These are phyloP conservation scores for Sarcophaga subvicina DNA, from an alignment of 2,888 invertebrate genomes.

Conservation along the genomic window DNA sequence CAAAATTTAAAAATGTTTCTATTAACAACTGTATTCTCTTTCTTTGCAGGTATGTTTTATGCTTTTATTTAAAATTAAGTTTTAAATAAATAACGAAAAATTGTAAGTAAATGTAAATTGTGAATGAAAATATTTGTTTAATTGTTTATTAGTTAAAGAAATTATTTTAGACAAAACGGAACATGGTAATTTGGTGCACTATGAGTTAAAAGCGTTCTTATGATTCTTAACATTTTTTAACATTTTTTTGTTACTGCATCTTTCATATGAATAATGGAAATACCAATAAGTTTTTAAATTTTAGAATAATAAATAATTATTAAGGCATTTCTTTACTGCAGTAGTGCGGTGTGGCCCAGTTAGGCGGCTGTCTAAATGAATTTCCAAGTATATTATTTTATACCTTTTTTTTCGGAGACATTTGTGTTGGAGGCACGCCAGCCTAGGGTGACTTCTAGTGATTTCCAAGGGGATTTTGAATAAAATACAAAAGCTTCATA, in stretches of 20 bases:
- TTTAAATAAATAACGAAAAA: not conserved
- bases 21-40: conserved; percentile 23
- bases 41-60: conserved; percentile 54
- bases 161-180: not conserved
- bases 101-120: not conserved
- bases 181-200: not conserved
- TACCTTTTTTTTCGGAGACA: too few species aligned
- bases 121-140: not conserved
- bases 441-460: too few species aligned
- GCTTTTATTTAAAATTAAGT: not conserved
- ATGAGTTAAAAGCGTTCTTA: not conserved
- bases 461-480: too few species aligned
- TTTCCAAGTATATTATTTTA: too few species aligned
- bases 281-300: too few species aligned
- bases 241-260: not conserved
- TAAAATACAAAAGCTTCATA: too few species aligned
- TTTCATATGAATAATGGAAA: not conserved
- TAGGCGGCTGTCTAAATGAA: too few species aligned
- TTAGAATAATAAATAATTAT: too few species aligned
- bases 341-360: too few species aligned
- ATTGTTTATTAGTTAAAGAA: not conserved
- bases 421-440: too few species aligned
- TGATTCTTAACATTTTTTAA: not conserved
- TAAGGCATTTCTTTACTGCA: too few species aligned
- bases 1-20: not conserved